Percentiles rank a stretch among this genome's conserved stretches.
Evolutionary conservation across 1,140 invertebrate species (phyloP).

Genomic region (Polypedilum vanderplanki): DNA sequence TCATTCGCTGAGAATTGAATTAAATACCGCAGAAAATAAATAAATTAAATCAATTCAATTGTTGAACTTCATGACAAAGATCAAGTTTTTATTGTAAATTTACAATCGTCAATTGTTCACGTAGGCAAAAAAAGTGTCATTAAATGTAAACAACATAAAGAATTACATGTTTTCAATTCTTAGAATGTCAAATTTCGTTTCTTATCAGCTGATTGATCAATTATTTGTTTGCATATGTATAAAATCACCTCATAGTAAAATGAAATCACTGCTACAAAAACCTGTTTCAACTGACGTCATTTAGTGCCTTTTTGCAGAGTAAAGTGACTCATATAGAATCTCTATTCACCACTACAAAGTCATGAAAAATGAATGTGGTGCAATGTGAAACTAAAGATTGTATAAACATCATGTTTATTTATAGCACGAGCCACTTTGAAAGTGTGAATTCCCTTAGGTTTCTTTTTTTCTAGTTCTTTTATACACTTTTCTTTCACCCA

Average conservation of each 20-base stretch:
- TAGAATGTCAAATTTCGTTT: background rate
- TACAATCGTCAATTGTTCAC: constrained; percentile 17
- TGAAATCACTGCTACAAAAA: background rate
- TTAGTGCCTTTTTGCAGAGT: background rate
- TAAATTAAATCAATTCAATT: background rate
- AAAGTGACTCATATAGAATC: constrained; percentile 1
- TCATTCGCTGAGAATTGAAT: too few species aligned
- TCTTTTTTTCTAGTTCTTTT: background rate
- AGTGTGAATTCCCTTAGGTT: background rate
- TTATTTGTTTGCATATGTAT: background rate
- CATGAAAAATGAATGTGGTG: background rate
- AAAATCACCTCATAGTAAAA: background rate
- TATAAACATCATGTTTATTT: constrained; percentile 20
- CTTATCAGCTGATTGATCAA: constrained; percentile 2
- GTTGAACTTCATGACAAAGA: background rate
- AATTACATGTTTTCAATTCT: background rate
- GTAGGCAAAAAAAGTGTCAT: background rate
- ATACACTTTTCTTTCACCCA: too few species aligned
- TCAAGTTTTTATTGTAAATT: background rate
- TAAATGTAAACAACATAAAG: background rate
- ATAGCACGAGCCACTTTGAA: constrained; percentile 16
- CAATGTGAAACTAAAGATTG: background rate
- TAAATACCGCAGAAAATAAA: too few species aligned
- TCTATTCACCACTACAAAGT: background rate
- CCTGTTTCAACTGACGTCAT: constrained; percentile 11